Conservation (phyloP, 2,113 vertebrate species). For the Ranitomeya imitator region DNA sequence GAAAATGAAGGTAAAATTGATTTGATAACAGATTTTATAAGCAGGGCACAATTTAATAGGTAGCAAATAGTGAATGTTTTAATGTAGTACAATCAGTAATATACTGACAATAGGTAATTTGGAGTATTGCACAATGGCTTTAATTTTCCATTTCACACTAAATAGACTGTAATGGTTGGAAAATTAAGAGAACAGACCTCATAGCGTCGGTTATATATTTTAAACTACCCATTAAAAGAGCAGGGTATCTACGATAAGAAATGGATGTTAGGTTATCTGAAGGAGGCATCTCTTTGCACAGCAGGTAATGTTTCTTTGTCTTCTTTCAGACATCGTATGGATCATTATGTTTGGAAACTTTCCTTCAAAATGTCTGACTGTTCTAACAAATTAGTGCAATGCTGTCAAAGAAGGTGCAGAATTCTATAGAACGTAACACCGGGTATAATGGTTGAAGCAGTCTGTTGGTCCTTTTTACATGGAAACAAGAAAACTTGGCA, state of each 20-base stretch:
- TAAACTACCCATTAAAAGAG: background rate
- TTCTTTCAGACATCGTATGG: background rate
- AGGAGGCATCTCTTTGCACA: background rate
- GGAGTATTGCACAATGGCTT: background rate
- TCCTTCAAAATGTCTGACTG: background rate
- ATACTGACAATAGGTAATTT: conserved; percentile 1
- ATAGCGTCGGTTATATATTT: background rate
- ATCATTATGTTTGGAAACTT: background rate
- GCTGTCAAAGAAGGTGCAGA: conserved; percentile 36
- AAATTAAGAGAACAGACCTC: background rate
- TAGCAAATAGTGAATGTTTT: background rate
- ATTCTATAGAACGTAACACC: background rate
- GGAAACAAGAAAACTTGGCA: background rate
- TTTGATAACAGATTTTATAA: background rate
- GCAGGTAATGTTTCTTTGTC: background rate
- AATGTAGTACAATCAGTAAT: background rate
- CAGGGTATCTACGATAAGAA: background rate
- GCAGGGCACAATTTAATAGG: background rate
- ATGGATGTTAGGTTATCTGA: background rate
- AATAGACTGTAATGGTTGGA: background rate
- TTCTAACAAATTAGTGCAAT: conserved; percentile 14
- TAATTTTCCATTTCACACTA: background rate
- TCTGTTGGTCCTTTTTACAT: conserved; percentile 23
- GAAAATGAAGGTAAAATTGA: background rate
- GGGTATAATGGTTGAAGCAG: background rate